Evolutionary conservation across 2,888 invertebrate genomes (phyloP).

Genomic region (Xestia rhomboidea): DNA sequence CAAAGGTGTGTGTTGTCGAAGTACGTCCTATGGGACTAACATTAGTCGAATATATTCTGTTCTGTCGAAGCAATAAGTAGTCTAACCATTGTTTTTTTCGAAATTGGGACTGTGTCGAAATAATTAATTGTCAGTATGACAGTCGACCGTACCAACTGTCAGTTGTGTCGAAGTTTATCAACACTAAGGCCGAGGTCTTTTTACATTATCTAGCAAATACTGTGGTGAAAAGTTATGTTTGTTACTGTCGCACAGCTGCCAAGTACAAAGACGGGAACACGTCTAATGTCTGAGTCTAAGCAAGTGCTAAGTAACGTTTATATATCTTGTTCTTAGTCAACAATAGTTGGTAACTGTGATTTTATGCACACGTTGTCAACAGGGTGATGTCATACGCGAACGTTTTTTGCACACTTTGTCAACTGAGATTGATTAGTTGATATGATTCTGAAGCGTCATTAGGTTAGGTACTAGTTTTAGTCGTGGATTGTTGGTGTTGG

Average conservation of each 20-base stretch:
- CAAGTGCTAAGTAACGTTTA: not conserved
- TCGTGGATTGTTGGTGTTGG: not conserved
- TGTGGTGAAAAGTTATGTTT: not conserved
- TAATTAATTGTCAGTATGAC: no score
- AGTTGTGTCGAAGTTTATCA: no score
- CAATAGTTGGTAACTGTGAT: not conserved
- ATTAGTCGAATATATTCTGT: no score
- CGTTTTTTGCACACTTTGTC: not conserved
- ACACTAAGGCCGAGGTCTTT: not conserved
- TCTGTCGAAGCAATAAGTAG: no score
- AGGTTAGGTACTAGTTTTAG: not conserved
- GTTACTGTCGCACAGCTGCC: not conserved
- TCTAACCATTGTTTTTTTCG: no score
- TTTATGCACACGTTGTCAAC: not conserved
- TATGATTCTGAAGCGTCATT: not conserved
- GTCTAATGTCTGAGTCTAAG: no score
- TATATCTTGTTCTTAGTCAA: not conserved
- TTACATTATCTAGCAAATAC: not conserved
- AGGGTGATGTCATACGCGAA: not conserved
- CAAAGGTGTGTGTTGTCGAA: no score
- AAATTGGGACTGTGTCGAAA: no score
- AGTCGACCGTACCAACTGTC: no score
- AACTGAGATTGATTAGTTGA: not conserved
- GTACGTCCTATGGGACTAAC: no score
- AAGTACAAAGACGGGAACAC: no score